Conservation (phyloP, 2,113 vertebrate genomes). For the Phyllostomus discolor region DNA sequence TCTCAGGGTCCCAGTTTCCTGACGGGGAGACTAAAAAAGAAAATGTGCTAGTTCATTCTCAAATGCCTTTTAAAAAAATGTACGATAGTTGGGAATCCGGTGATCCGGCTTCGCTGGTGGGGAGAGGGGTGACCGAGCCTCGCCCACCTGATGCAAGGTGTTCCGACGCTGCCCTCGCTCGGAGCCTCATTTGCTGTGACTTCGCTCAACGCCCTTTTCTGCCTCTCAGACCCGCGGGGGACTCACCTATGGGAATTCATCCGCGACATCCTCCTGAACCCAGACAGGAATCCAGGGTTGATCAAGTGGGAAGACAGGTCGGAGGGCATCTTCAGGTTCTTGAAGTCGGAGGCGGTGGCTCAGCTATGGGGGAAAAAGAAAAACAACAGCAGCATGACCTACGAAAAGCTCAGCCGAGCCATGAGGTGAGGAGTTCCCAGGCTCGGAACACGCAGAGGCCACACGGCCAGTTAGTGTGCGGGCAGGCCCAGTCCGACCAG, state of each 20-base stretch:
- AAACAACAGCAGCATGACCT: conserved; percentile 99
- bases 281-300: conserved; percentile 94
- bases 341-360: conserved; percentile 97
- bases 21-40: not conserved
- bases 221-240: conserved; percentile 88
- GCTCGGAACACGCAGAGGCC: accelerated
- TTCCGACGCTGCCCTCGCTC: not conserved
- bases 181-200: not conserved
- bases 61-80: not conserved
- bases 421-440: conserved; percentile 87
- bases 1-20: not conserved
- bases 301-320: conserved; percentile 98
- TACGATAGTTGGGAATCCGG: not conserved
- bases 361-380: conserved; percentile 99
- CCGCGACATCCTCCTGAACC: conserved; percentile 94
- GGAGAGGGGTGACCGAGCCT: not conserved
- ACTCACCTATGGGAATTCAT: conserved; percentile 99
- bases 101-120: too few species aligned
- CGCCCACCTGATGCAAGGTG: not conserved
- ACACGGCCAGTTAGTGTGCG: accelerated
- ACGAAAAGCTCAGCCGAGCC: conserved; percentile 97
- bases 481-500: not conserved
- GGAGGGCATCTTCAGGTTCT: conserved; percentile 95
- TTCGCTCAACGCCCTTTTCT: not conserved
- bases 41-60: not conserved